phyloP scores from a whole-genome alignment of 2,888 invertebrate genomes.

The Acanthococcus lagerstroemiae region DNA sequence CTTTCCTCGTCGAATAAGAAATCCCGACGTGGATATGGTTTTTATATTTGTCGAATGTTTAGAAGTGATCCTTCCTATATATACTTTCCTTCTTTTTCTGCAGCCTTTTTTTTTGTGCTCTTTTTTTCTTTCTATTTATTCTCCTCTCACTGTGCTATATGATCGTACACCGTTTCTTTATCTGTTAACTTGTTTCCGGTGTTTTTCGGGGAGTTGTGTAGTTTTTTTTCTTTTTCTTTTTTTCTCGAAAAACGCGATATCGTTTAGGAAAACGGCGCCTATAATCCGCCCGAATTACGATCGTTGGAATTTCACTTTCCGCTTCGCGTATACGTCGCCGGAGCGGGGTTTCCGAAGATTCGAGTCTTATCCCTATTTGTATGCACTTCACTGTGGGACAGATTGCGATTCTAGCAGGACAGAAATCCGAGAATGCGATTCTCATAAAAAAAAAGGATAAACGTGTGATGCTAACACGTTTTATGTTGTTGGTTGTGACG shows the following conservation, averaged over 20 bases:
- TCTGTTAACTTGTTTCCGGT: not conserved
- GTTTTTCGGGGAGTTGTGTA: not conserved
- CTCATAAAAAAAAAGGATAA: no score
- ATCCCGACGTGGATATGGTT: no score
- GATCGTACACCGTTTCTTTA: no score
- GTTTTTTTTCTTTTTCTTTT: not conserved
- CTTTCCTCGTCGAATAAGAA: no score
- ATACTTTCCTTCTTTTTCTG: not conserved
- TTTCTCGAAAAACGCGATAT: not conserved
- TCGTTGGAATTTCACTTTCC: slow-evolving; percentile 15
- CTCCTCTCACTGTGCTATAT: not conserved
- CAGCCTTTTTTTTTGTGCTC: not conserved
- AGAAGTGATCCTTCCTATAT: not conserved
- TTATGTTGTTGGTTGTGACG: no score
- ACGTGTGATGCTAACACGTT: no score
- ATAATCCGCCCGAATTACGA: slow-evolving; percentile 21
- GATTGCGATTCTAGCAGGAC: no score
- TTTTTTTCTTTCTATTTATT: not conserved
- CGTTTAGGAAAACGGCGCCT: slow-evolving; percentile 19
- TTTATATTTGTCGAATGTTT: slow-evolving; percentile 17
- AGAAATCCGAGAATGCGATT: no score
- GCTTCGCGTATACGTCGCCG: no score
- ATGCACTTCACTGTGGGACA: no score
- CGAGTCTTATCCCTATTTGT: no score
- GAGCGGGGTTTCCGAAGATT: no score